A percentile compares a stretch with the other conserved stretches of the same genome.
phyloP scores from a whole-genome alignment of 2,797 vertebrate species.

The Apogon talboti region DNA sequence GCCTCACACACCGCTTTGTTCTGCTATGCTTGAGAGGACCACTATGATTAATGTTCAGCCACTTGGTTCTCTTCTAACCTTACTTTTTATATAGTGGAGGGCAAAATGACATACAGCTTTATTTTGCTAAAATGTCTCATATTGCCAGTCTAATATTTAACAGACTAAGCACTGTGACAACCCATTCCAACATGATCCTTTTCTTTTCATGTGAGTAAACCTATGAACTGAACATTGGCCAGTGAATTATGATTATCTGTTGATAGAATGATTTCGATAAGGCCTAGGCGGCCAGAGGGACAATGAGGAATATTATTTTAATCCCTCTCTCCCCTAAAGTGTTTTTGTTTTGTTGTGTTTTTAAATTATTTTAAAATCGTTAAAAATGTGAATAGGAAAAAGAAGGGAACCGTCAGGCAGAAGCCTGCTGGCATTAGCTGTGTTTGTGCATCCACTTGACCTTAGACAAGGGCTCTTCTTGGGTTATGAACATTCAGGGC shows the following conservation, averaged over 20 bases:
- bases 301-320: too few species aligned
- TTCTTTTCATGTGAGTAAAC: slow-evolving; percentile 7
- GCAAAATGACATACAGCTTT: not conserved
- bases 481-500: slow-evolving; percentile 57
- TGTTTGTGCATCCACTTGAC: slow-evolving; percentile 69
- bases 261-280: too few species aligned
- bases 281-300: too few species aligned
- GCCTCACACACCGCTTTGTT: slow-evolving; percentile 20
- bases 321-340: too few species aligned
- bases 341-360: too few species aligned
- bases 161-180: slow-evolving; percentile 1
- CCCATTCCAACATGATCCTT: not conserved
- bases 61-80: not conserved
- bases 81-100: not conserved
- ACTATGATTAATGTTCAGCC: slow-evolving; percentile 13
- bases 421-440: slow-evolving; percentile 30
- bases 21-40: slow-evolving; percentile 15
- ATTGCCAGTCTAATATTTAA: slow-evolving; percentile 4
- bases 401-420: slow-evolving; percentile 15
- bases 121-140: not conserved
- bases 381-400: not conserved
- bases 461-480: slow-evolving; percentile 49
- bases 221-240: not conserved
- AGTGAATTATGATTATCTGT: too few species aligned
- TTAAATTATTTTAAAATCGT: too few species aligned